Base-by-base conservation (phyloP, 1,140 invertebrate species). In the Cardiocondyla obscurior region DNA sequence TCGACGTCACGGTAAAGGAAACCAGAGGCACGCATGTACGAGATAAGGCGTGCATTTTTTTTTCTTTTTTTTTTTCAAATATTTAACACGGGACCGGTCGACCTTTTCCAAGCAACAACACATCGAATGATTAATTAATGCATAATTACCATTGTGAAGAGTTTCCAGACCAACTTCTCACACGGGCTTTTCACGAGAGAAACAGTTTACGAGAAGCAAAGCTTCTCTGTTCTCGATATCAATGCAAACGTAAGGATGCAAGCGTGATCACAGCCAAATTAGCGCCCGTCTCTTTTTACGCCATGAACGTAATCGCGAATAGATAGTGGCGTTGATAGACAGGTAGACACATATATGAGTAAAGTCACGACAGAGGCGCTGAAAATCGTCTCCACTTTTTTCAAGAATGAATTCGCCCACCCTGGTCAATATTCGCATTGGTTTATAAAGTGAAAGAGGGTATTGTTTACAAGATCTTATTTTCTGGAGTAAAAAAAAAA, bases 201-300 rank as follows among this genome's bases (percentile, higher is more conserved):
- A 46, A 19, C 5, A 3, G 1, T 33, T 7, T 8, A 0, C 30
- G 1, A 16, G 6, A 25, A 39, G 12, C 22, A 14, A 2, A 8
- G 28, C 12, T 64, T 16, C n/a, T n/a, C n/a, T n/a, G n/a, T n/a
- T n/a, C n/a, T n/a, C n/a, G n/a, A n/a, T n/a, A n/a, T n/a, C n/a
- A n/a, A n/a, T n/a, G 6, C 2, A 7, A n/a, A 22, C 55, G 3
- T n/a, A 3, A 3, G 2, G 28, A 39, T 5, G 28, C 19, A 39
- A 25, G n/a, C 39, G 55, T 12, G 39, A 12, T 8, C 16, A 33
- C 30, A 60, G 25, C 30, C 39, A 62, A 76, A 76, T 49, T 49
- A 64, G 28, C 72, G 72, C 16, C 12, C 7, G 72, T 76, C 57
- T 76, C 57, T 64, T 64, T 64, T 76, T 28, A 76, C 39, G 57